Evolutionary conservation across 2,888 invertebrate species (phyloP).

Genomic region (Nipponacmea schrenckii): DNA sequence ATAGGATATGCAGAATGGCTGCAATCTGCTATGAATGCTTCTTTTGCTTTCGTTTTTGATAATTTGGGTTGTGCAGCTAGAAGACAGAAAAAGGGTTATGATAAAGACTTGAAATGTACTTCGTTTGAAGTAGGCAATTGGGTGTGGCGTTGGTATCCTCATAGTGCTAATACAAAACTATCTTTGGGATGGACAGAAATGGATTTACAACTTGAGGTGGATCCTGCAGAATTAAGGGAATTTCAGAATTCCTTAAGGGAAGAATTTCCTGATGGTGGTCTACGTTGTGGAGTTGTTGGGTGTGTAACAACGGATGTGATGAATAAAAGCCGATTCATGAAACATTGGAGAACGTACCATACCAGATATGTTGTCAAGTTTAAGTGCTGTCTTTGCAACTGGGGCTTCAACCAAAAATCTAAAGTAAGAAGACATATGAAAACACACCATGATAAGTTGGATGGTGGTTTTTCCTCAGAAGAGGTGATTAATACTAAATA

Average conservation of each 20-base stretch:
- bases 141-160: conserved; percentile 2
- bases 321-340: neutral
- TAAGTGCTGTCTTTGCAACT: neutral
- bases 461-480: neutral
- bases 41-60: neutral
- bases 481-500: neutral
- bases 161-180: neutral
- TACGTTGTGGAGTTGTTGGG: neutral
- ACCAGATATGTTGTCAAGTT: neutral
- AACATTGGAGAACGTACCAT: neutral
- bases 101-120: conserved; percentile 3
- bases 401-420: neutral
- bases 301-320: neutral
- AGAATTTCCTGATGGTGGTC: neutral
- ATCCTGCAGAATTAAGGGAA: neutral
- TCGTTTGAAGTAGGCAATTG: neutral
- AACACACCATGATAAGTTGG: neutral
- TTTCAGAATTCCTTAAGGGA: neutral
- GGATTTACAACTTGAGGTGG: neutral
- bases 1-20: neutral
- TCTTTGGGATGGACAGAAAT: too few relatives aligned
- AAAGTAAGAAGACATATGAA: neutral
- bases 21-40: neutral
- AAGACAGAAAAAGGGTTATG: neutral
- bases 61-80: neutral